A percentile compares a stretch with the other conserved stretches of the same genome.
These are phyloP conservation scores for Lepisosteus oculatus DNA, from an alignment of 2,113 vertebrate species.

Conservation along the genomic window DNA sequence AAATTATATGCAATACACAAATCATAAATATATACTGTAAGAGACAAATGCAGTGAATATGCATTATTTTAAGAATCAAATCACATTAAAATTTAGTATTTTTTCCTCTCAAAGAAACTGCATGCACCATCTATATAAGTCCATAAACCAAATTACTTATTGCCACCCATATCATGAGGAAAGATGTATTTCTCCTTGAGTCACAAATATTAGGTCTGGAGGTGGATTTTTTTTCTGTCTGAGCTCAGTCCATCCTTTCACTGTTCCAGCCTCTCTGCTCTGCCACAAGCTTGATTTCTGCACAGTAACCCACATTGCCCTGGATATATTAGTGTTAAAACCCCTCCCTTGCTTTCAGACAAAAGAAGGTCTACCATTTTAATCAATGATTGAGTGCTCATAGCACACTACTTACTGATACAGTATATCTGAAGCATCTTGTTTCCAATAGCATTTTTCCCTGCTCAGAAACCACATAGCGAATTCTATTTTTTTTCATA, in stretches of 20 bases:
- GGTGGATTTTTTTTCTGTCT: constrained; percentile 54
- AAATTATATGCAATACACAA: too few relatives aligned
- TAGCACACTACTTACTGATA: constrained; percentile 54
- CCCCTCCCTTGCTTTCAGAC: constrained; percentile 57
- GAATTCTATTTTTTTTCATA: neutral
- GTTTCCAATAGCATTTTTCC: constrained; percentile 35
- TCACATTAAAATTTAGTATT: neutral
- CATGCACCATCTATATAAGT: constrained; percentile 18
- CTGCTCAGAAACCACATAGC: constrained; percentile 42
- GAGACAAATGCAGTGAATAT: too few relatives aligned
- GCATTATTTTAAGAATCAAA: neutral
- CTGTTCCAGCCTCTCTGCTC: constrained; percentile 50
- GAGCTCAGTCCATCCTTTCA: constrained; percentile 54
- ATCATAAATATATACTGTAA: too few relatives aligned
- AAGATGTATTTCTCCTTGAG: constrained; percentile 39
- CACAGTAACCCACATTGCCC: constrained; percentile 58
- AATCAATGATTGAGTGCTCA: constrained; percentile 60
- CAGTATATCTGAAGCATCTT: constrained; percentile 32
- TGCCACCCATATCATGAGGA: constrained; percentile 43
- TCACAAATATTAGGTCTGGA: constrained; percentile 44
- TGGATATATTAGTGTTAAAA: constrained; percentile 67
- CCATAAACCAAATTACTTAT: constrained; percentile 37
- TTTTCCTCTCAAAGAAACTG: neutral
- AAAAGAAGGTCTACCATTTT: constrained; percentile 55
- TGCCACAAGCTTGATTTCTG: constrained; percentile 49